A percentile compares a stretch with the other conserved stretches of the same genome.
These are phyloP conservation scores for Beaufortia kweichowensis DNA, from an alignment of 2,113 vertebrate species.

Conservation along the genomic window DNA sequence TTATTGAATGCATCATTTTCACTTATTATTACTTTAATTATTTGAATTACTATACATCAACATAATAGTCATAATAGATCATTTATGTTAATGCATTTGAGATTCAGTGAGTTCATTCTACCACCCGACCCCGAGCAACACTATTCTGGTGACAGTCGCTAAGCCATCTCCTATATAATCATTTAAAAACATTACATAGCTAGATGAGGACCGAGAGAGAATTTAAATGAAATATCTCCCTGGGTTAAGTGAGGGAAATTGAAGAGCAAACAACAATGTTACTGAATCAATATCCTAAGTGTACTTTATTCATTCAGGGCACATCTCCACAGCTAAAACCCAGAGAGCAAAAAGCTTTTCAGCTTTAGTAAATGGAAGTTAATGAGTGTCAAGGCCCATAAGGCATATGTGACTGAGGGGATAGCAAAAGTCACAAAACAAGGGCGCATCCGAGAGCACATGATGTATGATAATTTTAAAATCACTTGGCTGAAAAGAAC, in stretches of 20 bases:
- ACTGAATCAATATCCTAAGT: constrained; percentile 34
- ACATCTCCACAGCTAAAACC: constrained; percentile 39
- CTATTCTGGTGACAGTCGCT: constrained; percentile 2
- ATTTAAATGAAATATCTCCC: constrained; percentile 35
- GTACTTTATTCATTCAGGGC: constrained; percentile 43
- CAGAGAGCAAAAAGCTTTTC: constrained; percentile 35
- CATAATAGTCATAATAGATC: background rate
- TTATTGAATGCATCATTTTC: background rate
- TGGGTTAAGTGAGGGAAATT: constrained; percentile 27
- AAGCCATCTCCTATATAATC: constrained; percentile 37
- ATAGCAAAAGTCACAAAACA: background rate
- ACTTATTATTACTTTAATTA: too few species aligned
- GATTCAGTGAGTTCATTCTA: constrained; percentile 1
- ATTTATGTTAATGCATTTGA: background rate
- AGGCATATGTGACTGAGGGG: background rate
- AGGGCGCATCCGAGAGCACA: constrained; percentile 23
- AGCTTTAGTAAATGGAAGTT: constrained; percentile 40
- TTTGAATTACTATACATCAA: background rate
- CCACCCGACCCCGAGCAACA: background rate
- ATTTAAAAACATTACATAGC: constrained; percentile 25
- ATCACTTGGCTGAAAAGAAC: constrained; percentile 31
- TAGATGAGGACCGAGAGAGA: background rate
- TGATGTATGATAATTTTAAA: constrained; percentile 27
- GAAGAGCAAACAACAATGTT: constrained; percentile 28
- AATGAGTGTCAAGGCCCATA: constrained; percentile 37